These are phyloP conservation scores for Nasonia oneida DNA, from an alignment of 2,888 invertebrate genomes.

Conservation along the genomic window DNA sequence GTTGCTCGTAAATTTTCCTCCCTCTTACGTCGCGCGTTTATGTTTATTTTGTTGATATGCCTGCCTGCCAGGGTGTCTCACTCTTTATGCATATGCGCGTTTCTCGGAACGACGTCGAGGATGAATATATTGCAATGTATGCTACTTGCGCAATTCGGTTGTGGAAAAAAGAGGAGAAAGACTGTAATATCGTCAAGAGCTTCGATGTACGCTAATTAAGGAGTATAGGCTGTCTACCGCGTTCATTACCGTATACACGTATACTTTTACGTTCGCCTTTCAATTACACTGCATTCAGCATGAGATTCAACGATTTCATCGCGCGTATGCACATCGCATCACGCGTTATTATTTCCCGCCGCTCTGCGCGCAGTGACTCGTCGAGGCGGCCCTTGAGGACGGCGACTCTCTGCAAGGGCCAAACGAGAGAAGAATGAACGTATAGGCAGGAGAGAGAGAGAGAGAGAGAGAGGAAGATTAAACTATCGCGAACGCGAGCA, in stretches of 20 bases:
- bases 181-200: too few relatives aligned
- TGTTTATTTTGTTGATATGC: slow-evolving; percentile 9
- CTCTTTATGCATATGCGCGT: not conserved
- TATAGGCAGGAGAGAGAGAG: slow-evolving; percentile 7
- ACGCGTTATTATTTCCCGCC: too few relatives aligned
- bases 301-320: too few relatives aligned
- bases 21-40: not conserved
- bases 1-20: slow-evolving; percentile 19
- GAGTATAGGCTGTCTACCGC: too few relatives aligned
- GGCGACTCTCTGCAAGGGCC: not conserved
- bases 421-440: slow-evolving; percentile 29
- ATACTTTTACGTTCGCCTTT: too few relatives aligned
- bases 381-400: slow-evolving; percentile 25
- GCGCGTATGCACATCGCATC: not conserved
- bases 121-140: slow-evolving; percentile 3
- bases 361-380: not conserved
- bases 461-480: slow-evolving; percentile 28
- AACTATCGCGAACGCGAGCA: slow-evolving; percentile 35
- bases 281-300: too few relatives aligned
- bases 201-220: too few relatives aligned
- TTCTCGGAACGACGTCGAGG: not conserved
- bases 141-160: not conserved
- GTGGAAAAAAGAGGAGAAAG: too few relatives aligned
- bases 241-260: too few relatives aligned
- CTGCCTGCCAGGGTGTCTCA: not conserved